Conservation (phyloP, 2,113 vertebrate genomes). For the Oreochromis aureus region DNA sequence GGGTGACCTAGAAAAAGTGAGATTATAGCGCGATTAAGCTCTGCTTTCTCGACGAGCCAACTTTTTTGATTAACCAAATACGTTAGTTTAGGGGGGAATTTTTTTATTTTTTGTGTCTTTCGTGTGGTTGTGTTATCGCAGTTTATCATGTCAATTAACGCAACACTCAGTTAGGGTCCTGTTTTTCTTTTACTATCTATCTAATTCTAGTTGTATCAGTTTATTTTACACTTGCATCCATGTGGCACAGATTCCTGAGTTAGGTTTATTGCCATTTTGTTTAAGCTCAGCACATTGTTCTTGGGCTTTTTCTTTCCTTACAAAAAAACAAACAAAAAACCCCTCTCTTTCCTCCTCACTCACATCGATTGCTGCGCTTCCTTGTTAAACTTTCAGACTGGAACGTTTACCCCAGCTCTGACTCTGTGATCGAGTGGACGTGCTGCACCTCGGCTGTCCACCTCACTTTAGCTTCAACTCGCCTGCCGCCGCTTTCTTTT, state of each 20-base stretch:
- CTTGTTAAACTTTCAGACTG: slow-evolving; percentile 29
- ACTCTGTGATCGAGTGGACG: slow-evolving; percentile 4
- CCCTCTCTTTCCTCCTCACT: neutral
- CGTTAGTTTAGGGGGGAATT: neutral
- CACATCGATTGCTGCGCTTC: slow-evolving; percentile 26
- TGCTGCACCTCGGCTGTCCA: slow-evolving; percentile 35
- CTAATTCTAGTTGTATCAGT: neutral
- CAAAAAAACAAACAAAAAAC: neutral
- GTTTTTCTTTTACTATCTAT: neutral
- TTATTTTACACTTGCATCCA: neutral
- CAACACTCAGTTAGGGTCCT: neutral
- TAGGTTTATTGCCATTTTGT: neutral
- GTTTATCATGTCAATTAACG: slow-evolving; percentile 51
- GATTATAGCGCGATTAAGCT: slow-evolving; percentile 50
- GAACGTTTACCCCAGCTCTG: slow-evolving; percentile 14
- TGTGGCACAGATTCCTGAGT: neutral
- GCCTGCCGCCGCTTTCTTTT: neutral
- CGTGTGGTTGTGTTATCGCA: neutral
- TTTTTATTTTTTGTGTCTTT: neutral
- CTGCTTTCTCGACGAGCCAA: neutral
- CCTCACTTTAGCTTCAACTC: slow-evolving; percentile 43
- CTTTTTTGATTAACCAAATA: slow-evolving; percentile 9
- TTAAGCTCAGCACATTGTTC: neutral
- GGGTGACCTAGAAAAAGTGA: slow-evolving; percentile 52
- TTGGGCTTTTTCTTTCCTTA: neutral